Conservation (phyloP, 2,888 invertebrate genomes). For the Hirtodrosophila histrioides region DNA sequence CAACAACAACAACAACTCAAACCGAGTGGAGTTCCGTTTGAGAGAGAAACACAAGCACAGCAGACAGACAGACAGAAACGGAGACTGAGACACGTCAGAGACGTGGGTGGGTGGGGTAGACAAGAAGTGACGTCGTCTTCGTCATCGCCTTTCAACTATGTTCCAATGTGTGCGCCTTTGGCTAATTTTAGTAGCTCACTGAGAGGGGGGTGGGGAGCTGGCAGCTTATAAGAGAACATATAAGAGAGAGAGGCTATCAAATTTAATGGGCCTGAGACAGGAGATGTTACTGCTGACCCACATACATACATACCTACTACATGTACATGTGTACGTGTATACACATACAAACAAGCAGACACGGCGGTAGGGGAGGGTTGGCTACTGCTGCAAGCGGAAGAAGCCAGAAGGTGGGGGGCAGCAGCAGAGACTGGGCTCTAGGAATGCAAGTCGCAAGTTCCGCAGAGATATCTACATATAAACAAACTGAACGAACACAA, state of each 20-base stretch:
- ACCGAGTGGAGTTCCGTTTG: constrained; percentile 27
- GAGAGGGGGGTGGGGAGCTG: background rate
- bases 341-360: constrained; percentile 14
- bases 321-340: too few relatives aligned
- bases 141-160: constrained; percentile 26
- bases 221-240: constrained; percentile 1
- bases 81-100: background rate
- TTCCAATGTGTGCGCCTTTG: constrained; percentile 37
- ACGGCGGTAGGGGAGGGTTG: background rate
- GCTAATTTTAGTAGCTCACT: constrained; percentile 60
- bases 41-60: background rate
- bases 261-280: constrained; percentile 53
- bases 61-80: constrained; percentile 2
- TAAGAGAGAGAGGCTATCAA: constrained; percentile 34
- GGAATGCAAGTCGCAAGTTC: constrained; percentile 50
- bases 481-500: constrained; percentile 50
- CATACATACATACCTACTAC: constrained; percentile 37
- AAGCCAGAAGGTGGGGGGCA: background rate
- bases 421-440: constrained; percentile 6
- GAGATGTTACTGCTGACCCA: constrained; percentile 63
- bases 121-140: constrained; percentile 40
- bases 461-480: constrained; percentile 39
- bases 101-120: background rate
- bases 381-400: constrained; percentile 18
- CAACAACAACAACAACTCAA: background rate